Base-by-base conservation (phyloP, 2,113 vertebrate genomes). In the Clarias macrocephalus region DNA sequence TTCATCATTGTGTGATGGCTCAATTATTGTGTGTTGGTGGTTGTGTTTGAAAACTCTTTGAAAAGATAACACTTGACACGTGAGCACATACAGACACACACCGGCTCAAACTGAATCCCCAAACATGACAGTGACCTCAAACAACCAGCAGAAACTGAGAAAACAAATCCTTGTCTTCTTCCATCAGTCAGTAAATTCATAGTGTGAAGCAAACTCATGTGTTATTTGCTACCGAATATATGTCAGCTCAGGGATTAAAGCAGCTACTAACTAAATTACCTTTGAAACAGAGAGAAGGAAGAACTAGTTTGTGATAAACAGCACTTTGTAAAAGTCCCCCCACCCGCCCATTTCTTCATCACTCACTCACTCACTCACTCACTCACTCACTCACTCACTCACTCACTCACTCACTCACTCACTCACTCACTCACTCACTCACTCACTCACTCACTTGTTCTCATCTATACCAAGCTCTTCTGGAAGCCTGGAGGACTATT, bases 71-170 rank as follows among this genome's bases (percentile, higher is more conserved):
- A 63, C 8, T 23, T 23, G 25, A 66, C 63, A 66, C 11, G 6
- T 42, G 42, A 42, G 57, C 66, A 33, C 66, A 70, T 5, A 70
- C 70, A 73, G 60, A 0, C 37, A 25, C 33, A 7, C 23, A 62
- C 4, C 6, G 37, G 33, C 33, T 63, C 80, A 42, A 0, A 23
- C 30, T 82, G 42, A 82, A 65, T 82, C 37, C 60, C 13, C 42
- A 42, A 63, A 82, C 59, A 12, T 37, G 33, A 42, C 62, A 21
- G 8, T 83, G n/a, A 83, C 25, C 54, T 83, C 81, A 70, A 68
- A 8, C 21, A 57, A 84, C 59, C 83, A 16, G 19, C 54, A 68
- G 82, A 18, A 72, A 23, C 48, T 15, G 68, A 15, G 54, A 30
- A 16, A 30, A 30, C 0, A 63, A 52, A 82, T 48, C 21, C 42